phyloP scores from a whole-genome alignment of 2,888 invertebrate genomes.

The Prenolepis imparis region DNA sequence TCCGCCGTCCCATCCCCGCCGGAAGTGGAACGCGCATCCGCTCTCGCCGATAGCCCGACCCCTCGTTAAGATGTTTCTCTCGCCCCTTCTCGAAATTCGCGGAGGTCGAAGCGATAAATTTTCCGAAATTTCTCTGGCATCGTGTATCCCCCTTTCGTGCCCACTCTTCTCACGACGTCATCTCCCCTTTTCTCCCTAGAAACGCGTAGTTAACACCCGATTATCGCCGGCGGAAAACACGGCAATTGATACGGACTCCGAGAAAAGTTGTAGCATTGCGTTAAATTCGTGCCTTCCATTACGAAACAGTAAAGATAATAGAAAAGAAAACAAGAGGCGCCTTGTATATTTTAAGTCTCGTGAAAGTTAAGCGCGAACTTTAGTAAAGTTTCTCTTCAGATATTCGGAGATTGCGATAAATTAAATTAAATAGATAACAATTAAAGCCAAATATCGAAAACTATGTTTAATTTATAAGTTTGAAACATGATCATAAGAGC shows the following conservation, averaged over 20 bases:
- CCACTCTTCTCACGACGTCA: slow-evolving; percentile 7
- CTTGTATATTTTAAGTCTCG: background rate
- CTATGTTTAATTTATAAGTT: background rate
- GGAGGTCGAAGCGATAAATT: slow-evolving; percentile 73
- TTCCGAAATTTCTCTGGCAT: slow-evolving; percentile 69
- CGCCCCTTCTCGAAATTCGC: slow-evolving; percentile 71
- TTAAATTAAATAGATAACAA: slow-evolving; percentile 3
- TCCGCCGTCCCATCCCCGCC: slow-evolving; percentile 66
- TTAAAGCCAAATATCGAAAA: background rate
- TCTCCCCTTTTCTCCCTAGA: background rate
- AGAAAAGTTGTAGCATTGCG: slow-evolving; percentile 21
- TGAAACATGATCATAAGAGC: background rate
- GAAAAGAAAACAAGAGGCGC: background rate
- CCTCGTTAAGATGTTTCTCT: slow-evolving; percentile 79
- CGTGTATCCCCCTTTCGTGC: slow-evolving; percentile 43
- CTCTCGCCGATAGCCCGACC: slow-evolving; percentile 76
- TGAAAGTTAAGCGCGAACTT: slow-evolving; percentile 16
- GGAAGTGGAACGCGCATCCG: slow-evolving; percentile 77
- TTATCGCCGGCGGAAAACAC: slow-evolving; percentile 63
- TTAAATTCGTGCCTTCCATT: background rate
- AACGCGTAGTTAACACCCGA: slow-evolving; percentile 65
- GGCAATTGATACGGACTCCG: slow-evolving; percentile 45
- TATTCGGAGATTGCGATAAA: background rate
- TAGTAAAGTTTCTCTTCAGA: background rate
- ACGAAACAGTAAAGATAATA: background rate